Evolutionary conservation across 2,797 vertebrate genomes (phyloP), one percentile per base, ranked within the genome.

Genomic region (Cynodonichthys magdalenae): DNA sequence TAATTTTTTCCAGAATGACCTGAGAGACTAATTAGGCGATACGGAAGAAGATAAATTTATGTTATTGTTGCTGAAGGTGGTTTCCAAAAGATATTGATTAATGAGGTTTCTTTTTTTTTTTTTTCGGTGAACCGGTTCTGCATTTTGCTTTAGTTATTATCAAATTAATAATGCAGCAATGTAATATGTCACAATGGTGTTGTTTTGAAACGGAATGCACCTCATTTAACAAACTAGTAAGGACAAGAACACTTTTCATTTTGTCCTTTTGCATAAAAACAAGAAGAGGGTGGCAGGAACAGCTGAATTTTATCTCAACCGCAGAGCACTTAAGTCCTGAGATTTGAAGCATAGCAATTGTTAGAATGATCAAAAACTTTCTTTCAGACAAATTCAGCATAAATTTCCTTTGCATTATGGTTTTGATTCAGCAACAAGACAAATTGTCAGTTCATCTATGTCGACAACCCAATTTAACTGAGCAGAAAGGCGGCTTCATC

Each of bases 311-410:
- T 57, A 68, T 81, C 39, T 44, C 7, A 17, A 34, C 19, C 11
- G 12, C 36, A 12, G 12, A 41, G 17, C 10, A 14, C 18, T 29
- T 11, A 19, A 52, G 24, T 44, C 14, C 44, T 71, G 52, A 68
- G 64, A 70, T 74, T 54, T 65, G 44, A 67, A 9, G 29, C 20
- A 20, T 44, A 75, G 72, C 61, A 75, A 48, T n/a, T 31, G 19
- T 59, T 62, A 44, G 39, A 42, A 77, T 73, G 56, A 84, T 81
- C 64, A 77, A 82, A 60, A 85, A 80, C 52, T 71, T 74, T 24
- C 17, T n/a, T 50, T 79, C 45, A 76, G 71, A 64, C 59, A 80
- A 77, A 78, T 47, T 36, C 76, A 73, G 62, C 83, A 87, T 83
- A 61, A 74, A 14, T 48, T 76, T 82, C 63, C 67, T 59, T n/a